phyloP scores from a whole-genome alignment of 2,888 invertebrate genomes.

The Caenorhabditis afra region DNA sequence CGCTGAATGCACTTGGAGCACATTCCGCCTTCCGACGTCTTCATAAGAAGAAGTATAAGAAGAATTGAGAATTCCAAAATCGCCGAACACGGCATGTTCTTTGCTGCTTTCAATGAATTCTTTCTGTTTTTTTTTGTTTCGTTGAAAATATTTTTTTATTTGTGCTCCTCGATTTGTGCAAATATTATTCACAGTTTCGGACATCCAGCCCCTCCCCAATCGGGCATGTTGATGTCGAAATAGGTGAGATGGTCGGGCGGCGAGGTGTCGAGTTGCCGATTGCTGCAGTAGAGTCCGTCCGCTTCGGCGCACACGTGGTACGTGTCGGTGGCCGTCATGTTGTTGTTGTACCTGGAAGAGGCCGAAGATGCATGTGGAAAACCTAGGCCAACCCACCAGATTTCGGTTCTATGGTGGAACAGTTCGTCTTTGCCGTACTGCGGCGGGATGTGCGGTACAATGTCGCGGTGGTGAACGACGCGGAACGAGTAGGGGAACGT shows the following conservation, averaged over 20 bases:
- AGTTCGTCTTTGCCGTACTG: slow-evolving; percentile 58
- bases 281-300: slow-evolving; percentile 64
- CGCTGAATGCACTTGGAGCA: slow-evolving; percentile 32
- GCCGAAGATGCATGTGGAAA: not conserved
- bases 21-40: not conserved
- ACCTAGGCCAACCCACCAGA: slow-evolving; percentile 46
- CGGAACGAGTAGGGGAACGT: slow-evolving; percentile 63
- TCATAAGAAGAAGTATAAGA: too few relatives aligned
- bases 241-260: slow-evolving; percentile 64
- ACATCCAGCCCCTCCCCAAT: slow-evolving; percentile 58
- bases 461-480: slow-evolving; percentile 62
- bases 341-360: slow-evolving; percentile 65
- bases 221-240: slow-evolving; percentile 59
- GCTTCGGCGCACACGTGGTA: slow-evolving; percentile 61
- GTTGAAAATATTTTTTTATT: not conserved
- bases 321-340: slow-evolving; percentile 53
- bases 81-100: too few relatives aligned
- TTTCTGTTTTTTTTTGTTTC: not conserved
- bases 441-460: slow-evolving; percentile 66
- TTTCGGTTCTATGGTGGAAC: slow-evolving; percentile 65
- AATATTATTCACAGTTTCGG: slow-evolving; percentile 29
- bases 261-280: slow-evolving; percentile 49
- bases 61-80: too few relatives aligned
- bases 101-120: too few relatives aligned
- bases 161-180: not conserved